phyloP scores from a whole-genome alignment of 2,888 invertebrate genomes.

The Rhamnusium bicolor region DNA sequence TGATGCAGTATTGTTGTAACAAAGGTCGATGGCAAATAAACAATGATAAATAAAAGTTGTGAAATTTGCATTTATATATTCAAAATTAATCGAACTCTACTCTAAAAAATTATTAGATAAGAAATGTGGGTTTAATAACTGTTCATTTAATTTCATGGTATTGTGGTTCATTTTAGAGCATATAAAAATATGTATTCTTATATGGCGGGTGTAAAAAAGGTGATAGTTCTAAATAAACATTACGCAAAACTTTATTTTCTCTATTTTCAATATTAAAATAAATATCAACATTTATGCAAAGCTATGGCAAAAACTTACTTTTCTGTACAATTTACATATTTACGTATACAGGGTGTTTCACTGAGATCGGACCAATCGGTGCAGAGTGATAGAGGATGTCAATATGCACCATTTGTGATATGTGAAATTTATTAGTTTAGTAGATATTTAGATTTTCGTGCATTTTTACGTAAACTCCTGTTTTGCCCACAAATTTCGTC shows the following conservation, averaged over 20 bases:
- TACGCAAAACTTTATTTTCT: neutral
- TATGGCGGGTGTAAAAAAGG: neutral
- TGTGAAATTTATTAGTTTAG: too few species aligned
- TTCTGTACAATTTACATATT: too few species aligned
- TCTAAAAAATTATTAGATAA: neutral
- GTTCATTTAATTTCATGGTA: slow-evolving; percentile 13
- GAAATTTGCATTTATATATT: neutral
- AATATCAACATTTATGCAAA: neutral
- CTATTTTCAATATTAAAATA: neutral
- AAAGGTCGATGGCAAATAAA: neutral
- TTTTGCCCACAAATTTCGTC: too few species aligned
- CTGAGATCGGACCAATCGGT: too few species aligned
- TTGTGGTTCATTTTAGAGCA: neutral
- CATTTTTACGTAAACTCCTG: too few species aligned
- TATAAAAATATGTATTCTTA: neutral
- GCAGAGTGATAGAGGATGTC: too few species aligned
- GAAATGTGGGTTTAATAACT: neutral
- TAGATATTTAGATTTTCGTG: too few species aligned
- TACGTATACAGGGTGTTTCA: too few species aligned
- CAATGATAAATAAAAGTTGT: neutral
- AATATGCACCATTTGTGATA: too few species aligned
- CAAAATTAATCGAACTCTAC: neutral
- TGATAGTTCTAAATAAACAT: neutral
- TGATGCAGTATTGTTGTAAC: neutral
- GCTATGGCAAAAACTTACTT: too few species aligned